Base-by-base conservation (phyloP, 2,797 vertebrate species). In the Bradypodion ventrale region DNA sequence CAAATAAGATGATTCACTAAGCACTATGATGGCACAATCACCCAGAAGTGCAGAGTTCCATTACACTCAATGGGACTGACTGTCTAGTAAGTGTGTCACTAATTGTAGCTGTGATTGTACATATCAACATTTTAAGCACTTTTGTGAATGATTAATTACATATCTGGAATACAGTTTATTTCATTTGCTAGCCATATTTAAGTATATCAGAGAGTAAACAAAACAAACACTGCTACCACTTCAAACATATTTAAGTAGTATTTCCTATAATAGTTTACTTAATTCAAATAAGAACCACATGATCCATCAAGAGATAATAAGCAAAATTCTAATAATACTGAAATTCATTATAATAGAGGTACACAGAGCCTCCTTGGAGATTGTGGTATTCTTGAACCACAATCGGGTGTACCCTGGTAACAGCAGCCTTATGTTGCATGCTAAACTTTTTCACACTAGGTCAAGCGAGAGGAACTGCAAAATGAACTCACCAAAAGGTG, bases 121-220 rank as follows among this genome's bases (percentile, higher is more conserved):
- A 72, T 82, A 13, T 63, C 83, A 85, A 16, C 27, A 23, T 29
- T 21, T 8, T 25, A 84, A 44, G n/a, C n/a, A 12, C 27, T 27
- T 27, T 40, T 37, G 7, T 6, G 77, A 89, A 76, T 40, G 37
- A 88, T n/a, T n/a, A 86, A n/a, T n/a, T 63, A 37, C 46, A 0
- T 56, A 7, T 75, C 76, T 84, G 46, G 42, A 52, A 72, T 87
- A 2, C 60, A 35, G 65, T 82, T 80, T 70, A 69, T 66, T 66
- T n/a, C n/a, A 68, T 68, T 68, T 68, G 35, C 35, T 68, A 37
- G 19, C 66, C 52, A 56, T 15, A 56, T 56, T 56, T 19, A 74
- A 74, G 32, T 32, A 29, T 6, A n/a, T n/a, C n/a, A n/a, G n/a
- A n/a, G n/a, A n/a, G n/a, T n/a, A n/a, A n/a, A n/a, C n/a, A n/a